Evolutionary conservation across 1,140 invertebrate species (phyloP), one percentile per base, ranked within the genome.

Genomic region (Ceratina japonica): DNA sequence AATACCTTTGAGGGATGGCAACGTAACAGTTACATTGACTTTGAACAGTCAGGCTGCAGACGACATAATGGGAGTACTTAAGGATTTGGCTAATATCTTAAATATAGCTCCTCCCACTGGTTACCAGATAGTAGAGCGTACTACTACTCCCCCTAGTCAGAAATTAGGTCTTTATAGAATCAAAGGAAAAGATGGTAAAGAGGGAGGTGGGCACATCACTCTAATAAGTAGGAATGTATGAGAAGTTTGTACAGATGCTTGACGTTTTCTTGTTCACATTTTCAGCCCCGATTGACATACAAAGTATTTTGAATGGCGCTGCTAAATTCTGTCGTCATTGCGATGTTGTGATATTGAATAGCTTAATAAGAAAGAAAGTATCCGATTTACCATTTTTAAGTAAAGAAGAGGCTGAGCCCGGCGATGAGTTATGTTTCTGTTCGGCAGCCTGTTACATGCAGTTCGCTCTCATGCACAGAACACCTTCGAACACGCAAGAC

Each of bases 11-110:
- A 95, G 94, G 90, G 96, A 96, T 86, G 96, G 96, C 84, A 97
- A 98, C 93, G 96, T 99, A 61, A 97, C 97, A 27, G 97, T 99
- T 15, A 98, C 98, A 8, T 92, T 99, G 79, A 99, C 98, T 8
- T 91, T 98, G 49, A 97, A 97, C 13, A 97, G 97, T 72, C 95
- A 95, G 75, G 97, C 97, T 70, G 97, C 97, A 15, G 97, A 98
- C 92, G 97, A 99, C 90, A 98, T 99, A 83, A 94, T 97, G 81
- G 96, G 96, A 64, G 97, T 99, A 75, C 93, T 99, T 27, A 95
- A 96, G 85, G 96, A 97, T 91, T 94, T 99, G 82, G 97, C 98
- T 7, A 97, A 98, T 90, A 95, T 99, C 86, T 92, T 99, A 73
- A 96, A 98, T 87, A 97, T 99, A 87, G 96, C 97, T 52, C 95